phyloP scores from a whole-genome alignment of 2,888 invertebrate species.

The Aspidiotus destructor region DNA sequence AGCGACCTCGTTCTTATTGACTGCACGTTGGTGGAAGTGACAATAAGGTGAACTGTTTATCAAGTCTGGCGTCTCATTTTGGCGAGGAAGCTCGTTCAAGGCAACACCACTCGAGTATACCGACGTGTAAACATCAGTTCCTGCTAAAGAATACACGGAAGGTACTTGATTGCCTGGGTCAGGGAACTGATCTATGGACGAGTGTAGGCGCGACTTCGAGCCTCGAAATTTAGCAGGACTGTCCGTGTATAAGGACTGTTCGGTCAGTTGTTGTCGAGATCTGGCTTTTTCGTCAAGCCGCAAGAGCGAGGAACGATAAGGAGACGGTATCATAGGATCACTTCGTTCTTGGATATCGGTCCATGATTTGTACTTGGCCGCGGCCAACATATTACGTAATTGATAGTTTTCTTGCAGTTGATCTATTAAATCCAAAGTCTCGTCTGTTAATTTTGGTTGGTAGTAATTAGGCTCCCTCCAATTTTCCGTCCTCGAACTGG shows the following conservation, averaged over 20 bases:
- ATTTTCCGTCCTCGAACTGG: neutral
- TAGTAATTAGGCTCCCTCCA: neutral
- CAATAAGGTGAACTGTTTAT: slow-evolving; percentile 2
- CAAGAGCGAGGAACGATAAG: neutral
- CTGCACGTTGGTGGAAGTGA: neutral
- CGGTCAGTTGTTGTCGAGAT: neutral
- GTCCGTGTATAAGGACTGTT: neutral
- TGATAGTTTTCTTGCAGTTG: slow-evolving; percentile 3
- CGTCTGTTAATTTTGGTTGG: neutral
- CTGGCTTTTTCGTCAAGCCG: neutral
- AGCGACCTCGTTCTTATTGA: slow-evolving; percentile 3
- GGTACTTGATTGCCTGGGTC: neutral
- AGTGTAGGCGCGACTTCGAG: neutral
- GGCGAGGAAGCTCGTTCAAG: slow-evolving; percentile 39
- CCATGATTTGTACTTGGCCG: slow-evolving; percentile 9
- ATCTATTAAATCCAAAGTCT: slow-evolving; percentile 1
- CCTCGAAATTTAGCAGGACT: neutral
- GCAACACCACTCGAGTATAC: slow-evolving; percentile 61
- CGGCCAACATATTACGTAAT: slow-evolving; percentile 1
- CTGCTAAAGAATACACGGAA: slow-evolving; percentile 27
- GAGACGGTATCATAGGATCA: neutral
- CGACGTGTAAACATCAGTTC: slow-evolving; percentile 59
- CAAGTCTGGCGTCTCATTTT: slow-evolving; percentile 16
- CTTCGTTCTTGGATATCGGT: slow-evolving; percentile 1
- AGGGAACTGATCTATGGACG: neutral